These are phyloP conservation scores for Prinia subflava DNA, from an alignment of 2,113 vertebrate genomes.

Conservation along the genomic window DNA sequence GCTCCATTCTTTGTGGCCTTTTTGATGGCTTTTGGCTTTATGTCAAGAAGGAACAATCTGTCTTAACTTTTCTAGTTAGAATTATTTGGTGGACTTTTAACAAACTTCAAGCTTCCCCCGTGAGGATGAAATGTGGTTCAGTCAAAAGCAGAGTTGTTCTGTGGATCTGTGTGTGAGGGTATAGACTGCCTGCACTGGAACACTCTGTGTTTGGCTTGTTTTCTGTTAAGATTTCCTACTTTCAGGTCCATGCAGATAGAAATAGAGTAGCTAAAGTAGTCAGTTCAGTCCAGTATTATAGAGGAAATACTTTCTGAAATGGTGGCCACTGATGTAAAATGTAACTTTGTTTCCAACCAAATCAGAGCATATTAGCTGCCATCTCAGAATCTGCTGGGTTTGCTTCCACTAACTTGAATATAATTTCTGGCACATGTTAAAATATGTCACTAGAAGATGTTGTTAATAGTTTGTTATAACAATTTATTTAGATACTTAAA, in stretches of 20 bases:
- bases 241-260: neutral
- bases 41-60: neutral
- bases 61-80: neutral
- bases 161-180: rapidly evolving
- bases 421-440: neutral
- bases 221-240: neutral
- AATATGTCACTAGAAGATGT: neutral
- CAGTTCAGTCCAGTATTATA: neutral
- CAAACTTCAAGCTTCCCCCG: neutral
- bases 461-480: neutral
- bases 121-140: neutral
- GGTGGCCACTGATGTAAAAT: neutral
- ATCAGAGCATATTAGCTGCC: neutral
- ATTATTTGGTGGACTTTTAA: neutral
- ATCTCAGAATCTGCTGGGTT: neutral
- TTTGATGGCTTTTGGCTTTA: neutral
- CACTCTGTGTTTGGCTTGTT: neutral
- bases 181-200: neutral
- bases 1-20: neutral
- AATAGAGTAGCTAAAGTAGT: neutral
- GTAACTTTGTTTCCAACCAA: neutral
- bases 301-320: neutral
- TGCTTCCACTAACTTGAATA: neutral
- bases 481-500: neutral
- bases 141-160: neutral